These are phyloP conservation scores for Falco punctatus DNA, from an alignment of 2,113 vertebrate species.

Conservation along the genomic window DNA sequence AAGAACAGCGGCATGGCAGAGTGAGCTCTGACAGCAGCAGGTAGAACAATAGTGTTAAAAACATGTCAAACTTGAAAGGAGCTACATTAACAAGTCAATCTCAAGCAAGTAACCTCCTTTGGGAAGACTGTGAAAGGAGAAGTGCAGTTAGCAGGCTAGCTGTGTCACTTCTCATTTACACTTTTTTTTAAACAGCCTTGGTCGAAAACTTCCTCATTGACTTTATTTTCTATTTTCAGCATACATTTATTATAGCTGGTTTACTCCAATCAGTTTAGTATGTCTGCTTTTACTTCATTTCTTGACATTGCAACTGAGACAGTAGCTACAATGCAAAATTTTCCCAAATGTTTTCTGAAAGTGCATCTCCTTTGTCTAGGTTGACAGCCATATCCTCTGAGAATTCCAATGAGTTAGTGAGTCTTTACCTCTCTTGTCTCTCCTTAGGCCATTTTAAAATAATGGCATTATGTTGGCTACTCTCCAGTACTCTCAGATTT, in stretches of 20 bases:
- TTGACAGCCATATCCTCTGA: constrained; percentile 34
- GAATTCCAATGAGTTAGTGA: constrained; percentile 48
- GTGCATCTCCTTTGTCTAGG: constrained; percentile 13
- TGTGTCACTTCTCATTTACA: not conserved
- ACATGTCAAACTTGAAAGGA: not conserved
- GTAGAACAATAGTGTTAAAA: not conserved
- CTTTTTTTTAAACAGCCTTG: not conserved
- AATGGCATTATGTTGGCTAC: constrained; percentile 17
- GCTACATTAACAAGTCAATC: not conserved
- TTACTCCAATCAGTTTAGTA: constrained; percentile 13
- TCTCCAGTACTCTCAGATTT: constrained; percentile 27
- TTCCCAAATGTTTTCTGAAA: constrained; percentile 21
- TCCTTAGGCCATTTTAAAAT: constrained; percentile 46
- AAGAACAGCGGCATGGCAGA: not conserved
- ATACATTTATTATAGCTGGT: not conserved
- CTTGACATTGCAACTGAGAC: not conserved
- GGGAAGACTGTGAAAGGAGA: not conserved
- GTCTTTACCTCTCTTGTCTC: constrained; percentile 16
- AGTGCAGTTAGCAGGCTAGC: not conserved
- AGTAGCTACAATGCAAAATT: constrained; percentile 30
- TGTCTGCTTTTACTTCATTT: constrained; percentile 31
- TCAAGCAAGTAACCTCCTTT: not conserved
- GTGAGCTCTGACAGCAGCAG: not conserved
- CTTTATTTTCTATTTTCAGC: constrained; percentile 20
- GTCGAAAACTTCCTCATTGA: not conserved